Base-by-base conservation (phyloP, 2,888 invertebrate genomes). In the Lagria hirta region DNA sequence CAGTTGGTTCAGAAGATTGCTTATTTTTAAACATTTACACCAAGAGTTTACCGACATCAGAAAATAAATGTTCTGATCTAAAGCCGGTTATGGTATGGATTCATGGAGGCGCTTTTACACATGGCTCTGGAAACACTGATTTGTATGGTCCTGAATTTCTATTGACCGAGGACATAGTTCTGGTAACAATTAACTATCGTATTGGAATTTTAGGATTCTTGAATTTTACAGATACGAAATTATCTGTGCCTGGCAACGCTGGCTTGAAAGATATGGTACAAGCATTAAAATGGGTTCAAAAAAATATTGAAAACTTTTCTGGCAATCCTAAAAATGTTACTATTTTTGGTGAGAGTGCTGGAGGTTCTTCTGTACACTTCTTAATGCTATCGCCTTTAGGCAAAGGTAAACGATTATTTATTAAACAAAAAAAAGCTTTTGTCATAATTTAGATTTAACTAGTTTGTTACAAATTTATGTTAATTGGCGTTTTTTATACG, bases 341-440 rank as follows among this genome's bases (percentile, higher is more conserved):
- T 0, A 61, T 77, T 4, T 73, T 76, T 53, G 76, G 77, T 1
- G 72, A 75, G 53, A 76, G 76, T 51, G 76, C 76, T 1, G 77
- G 77, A 1, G 73, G 66, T 3, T 69, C 69, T 15, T 70, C 74
- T 2, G 65, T 71, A 0, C 74, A 76, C 43, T 74, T 68, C 49
- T 66, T 74, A 56, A 69, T 73, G 55, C 51, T 74, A 3, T 73
- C 73, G 0, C 71, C 73, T 15, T 66, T 72, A 51, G 61, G 73
- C 1, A 69, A 65, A 48, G 60, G 61, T 55, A 12, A 15, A n/a
- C n/a, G n/a, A n/a, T n/a, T n/a, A n/a, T n/a, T n/a, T n/a, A n/a
- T n/a, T n/a, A n/a, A n/a, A n/a, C n/a, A n/a, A n/a, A n/a, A n/a
- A n/a, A n/a, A n/a, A n/a, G n/a, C n/a, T n/a, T n/a, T n/a, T n/a